Evolutionary conservation across 2,888 invertebrate genomes (phyloP).

Genomic region (Ochropleura plecta): DNA sequence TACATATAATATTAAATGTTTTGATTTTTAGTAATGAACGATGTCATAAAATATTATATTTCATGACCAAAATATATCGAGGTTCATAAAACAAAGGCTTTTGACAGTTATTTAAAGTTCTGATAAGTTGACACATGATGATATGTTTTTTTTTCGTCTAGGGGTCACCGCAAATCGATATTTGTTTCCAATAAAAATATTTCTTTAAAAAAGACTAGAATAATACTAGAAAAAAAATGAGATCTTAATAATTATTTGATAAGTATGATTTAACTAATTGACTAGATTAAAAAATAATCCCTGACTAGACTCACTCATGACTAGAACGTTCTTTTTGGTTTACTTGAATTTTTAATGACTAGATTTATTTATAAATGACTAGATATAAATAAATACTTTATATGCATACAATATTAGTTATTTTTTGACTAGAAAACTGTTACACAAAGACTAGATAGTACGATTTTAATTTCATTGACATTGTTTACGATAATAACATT

Average conservation of each 20-base stretch:
- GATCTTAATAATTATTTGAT: slow-evolving; percentile 1
- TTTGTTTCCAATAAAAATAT: too few relatives aligned
- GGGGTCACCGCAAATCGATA: slow-evolving; percentile 28
- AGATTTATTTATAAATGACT: slow-evolving; percentile 18
- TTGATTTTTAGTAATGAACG: not conserved
- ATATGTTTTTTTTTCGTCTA: not conserved
- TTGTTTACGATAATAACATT: not conserved
- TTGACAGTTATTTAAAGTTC: not conserved
- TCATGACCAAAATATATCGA: not conserved
- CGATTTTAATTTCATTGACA: not conserved
- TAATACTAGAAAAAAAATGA: slow-evolving; percentile 11
- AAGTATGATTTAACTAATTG: slow-evolving; percentile 2
- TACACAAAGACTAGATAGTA: slow-evolving; percentile 23
- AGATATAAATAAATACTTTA: slow-evolving; percentile 13
- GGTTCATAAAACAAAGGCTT: not conserved
- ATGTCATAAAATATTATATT: not conserved
- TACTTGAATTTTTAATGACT: slow-evolving; percentile 1
- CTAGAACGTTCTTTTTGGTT: slow-evolving; percentile 12
- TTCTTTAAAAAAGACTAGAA: not conserved
- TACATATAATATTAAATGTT: not conserved
- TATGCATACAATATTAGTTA: not conserved
- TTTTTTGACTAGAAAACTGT: slow-evolving; percentile 24
- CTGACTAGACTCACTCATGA: slow-evolving; percentile 4
- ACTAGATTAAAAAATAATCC: slow-evolving; percentile 20
- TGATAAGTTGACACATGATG: too few relatives aligned